Evolutionary conservation across 2,888 invertebrate genomes (phyloP).

Genomic region (Lasioglossum figueresi): DNA sequence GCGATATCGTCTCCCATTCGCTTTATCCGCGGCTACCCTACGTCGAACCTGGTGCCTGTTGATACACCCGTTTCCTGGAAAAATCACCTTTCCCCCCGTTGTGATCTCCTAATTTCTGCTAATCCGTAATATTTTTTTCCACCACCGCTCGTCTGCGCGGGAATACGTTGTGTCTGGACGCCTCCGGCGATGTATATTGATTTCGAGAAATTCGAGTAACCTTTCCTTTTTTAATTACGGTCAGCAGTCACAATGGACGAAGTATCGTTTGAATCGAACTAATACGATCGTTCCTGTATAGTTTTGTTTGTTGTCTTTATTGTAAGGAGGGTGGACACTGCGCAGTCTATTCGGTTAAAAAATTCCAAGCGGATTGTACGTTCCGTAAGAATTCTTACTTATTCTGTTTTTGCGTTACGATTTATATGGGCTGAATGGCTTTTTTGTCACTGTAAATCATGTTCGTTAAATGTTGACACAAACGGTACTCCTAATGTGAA

Average conservation of each 20-base stretch:
- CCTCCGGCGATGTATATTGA: slow-evolving; percentile 27
- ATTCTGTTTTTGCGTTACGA: slow-evolving; percentile 16
- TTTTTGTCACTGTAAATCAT: not conserved
- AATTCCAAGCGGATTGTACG: not conserved
- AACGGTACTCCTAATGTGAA: not conserved
- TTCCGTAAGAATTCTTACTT: slow-evolving; percentile 18
- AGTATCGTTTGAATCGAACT: not conserved
- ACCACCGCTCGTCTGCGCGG: not conserved
- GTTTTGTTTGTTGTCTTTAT: not conserved
- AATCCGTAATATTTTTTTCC: not conserved
- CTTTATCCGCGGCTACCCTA: slow-evolving; percentile 29
- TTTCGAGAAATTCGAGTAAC: slow-evolving; percentile 19
- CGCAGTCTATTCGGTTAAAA: not conserved
- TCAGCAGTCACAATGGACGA: not conserved
- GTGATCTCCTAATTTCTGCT: not conserved
- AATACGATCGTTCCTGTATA: not conserved
- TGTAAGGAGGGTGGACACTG: not conserved
- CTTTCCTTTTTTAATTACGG: slow-evolving; percentile 12
- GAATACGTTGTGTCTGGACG: not conserved
- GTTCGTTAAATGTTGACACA: not conserved
- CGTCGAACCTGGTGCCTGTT: slow-evolving; percentile 58
- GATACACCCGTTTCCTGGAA: slow-evolving; percentile 36
- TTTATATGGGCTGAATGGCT: not conserved
- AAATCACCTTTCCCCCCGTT: not conserved
- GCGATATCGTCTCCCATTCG: too few relatives aligned